phyloP scores from a whole-genome alignment of 2,888 invertebrate genomes.

The Tryphoninae sp. region DNA sequence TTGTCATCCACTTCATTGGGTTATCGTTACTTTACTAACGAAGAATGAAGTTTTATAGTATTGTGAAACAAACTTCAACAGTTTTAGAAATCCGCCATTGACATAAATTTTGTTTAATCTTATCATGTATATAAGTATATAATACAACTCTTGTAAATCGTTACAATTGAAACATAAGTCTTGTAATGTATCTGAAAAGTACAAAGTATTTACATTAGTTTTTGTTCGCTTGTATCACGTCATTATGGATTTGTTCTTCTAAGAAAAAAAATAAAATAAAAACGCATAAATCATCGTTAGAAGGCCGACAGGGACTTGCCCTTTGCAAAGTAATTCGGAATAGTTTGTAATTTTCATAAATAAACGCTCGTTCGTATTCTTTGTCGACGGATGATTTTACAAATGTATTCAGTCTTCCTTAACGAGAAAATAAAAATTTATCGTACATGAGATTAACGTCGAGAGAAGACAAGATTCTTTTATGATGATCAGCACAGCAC shows the following conservation, averaged over 20 bases:
- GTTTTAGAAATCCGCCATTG: conserved; percentile 31
- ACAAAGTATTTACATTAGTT: conserved; percentile 66
- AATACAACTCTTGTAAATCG: conserved; percentile 59
- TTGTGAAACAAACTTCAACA: background rate
- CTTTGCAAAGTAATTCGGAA: background rate
- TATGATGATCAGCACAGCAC: conserved; percentile 17
- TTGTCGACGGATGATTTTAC: conserved; percentile 49
- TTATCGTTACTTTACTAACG: background rate
- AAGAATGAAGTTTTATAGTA: background rate
- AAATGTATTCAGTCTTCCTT: conserved; percentile 59
- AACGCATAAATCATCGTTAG: conserved; percentile 49
- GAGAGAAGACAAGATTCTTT: conserved; percentile 34
- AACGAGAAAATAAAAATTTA: conserved; percentile 50
- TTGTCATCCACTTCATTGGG: background rate
- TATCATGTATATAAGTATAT: conserved; percentile 49
- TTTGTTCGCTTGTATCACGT: conserved; percentile 28
- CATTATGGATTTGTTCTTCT: conserved; percentile 35
- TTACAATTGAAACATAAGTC: conserved; percentile 62
- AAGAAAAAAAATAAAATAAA: background rate
- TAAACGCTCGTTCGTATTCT: conserved; percentile 24
- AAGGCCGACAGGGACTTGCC: conserved; percentile 24
- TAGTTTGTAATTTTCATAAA: conserved; percentile 36
- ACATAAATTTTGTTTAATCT: conserved; percentile 55
- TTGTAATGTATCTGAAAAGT: conserved; percentile 61
- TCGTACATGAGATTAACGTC: conserved; percentile 23